phyloP scores from a whole-genome alignment of 2,797 vertebrate genomes.

The Tolypeutes matacus region DNA sequence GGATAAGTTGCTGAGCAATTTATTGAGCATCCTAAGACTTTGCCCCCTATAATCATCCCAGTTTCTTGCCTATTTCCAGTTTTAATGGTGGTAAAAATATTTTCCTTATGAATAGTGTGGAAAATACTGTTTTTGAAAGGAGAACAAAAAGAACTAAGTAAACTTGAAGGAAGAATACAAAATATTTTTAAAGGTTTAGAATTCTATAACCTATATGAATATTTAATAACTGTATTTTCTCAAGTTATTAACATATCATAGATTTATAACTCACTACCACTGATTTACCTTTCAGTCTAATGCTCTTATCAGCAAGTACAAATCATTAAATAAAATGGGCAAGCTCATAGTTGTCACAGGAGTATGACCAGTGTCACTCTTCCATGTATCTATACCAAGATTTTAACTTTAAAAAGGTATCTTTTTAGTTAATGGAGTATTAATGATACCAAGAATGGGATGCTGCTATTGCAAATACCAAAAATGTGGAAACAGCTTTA shows the following conservation, averaged over 20 bases:
- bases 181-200: slow-evolving; percentile 18
- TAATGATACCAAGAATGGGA: too few relatives aligned
- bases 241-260: slow-evolving; percentile 16
- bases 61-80: background rate
- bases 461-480: too few relatives aligned
- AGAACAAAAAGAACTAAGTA: background rate
- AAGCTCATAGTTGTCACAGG: background rate
- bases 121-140: background rate
- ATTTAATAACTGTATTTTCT: slow-evolving; percentile 22
- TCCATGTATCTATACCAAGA: background rate
- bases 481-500: too few relatives aligned
- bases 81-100: slow-evolving; percentile 3
- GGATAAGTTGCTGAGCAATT: background rate
- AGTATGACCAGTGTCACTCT: background rate
- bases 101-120: slow-evolving; percentile 10
- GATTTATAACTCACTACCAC: slow-evolving; percentile 38
- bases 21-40: background rate
- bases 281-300: slow-evolving; percentile 15
- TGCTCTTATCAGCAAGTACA: slow-evolving; percentile 24
- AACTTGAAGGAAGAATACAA: slow-evolving; percentile 16
- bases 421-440: too few relatives aligned
- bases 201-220: background rate
- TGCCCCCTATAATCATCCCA: background rate
- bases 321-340: slow-evolving; percentile 36
- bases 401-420: background rate